Evolutionary conservation across 1,140 invertebrate species (phyloP).

Genomic region (Helicoverpa zea): DNA sequence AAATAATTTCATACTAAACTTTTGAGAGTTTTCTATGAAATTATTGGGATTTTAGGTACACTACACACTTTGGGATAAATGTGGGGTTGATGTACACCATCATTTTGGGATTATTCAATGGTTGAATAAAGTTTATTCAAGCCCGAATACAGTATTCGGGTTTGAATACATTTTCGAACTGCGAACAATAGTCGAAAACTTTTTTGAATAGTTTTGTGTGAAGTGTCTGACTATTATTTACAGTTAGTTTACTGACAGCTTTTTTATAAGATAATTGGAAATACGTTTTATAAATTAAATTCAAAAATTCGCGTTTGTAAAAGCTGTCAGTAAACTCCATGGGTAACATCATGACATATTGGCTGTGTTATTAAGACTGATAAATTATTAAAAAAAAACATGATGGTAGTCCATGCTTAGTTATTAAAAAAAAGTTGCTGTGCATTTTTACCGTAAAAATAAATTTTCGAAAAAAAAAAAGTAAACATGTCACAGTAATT

Average conservation of each 20-base stretch:
- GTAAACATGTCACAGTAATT: slow-evolving; percentile 54
- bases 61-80: slow-evolving; percentile 20
- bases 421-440: slow-evolving; percentile 31
- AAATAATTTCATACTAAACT: slow-evolving; percentile 39
- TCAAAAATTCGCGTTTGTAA: neutral
- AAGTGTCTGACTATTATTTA: slow-evolving; percentile 25
- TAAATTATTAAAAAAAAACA: slow-evolving; percentile 48
- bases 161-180: slow-evolving; percentile 45
- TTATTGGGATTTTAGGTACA: slow-evolving; percentile 27
- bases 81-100: slow-evolving; percentile 36
- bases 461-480: neutral
- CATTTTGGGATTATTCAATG: slow-evolving; percentile 2
- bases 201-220: neutral
- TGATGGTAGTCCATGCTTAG: slow-evolving; percentile 59
- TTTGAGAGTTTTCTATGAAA: slow-evolving; percentile 29
- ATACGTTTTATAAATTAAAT: slow-evolving; percentile 22
- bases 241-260: slow-evolving; percentile 40
- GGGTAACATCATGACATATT: slow-evolving; percentile 55
- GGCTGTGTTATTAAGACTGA: slow-evolving; percentile 46
- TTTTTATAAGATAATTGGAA: slow-evolving; percentile 8
- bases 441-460: slow-evolving; percentile 13
- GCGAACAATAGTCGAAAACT: slow-evolving; percentile 26
- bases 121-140: slow-evolving; percentile 39
- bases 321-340: slow-evolving; percentile 46
- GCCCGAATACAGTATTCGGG: slow-evolving; percentile 25